Conservation (phyloP, 2,888 invertebrate genomes). For the Lochmaea capreae region DNA sequence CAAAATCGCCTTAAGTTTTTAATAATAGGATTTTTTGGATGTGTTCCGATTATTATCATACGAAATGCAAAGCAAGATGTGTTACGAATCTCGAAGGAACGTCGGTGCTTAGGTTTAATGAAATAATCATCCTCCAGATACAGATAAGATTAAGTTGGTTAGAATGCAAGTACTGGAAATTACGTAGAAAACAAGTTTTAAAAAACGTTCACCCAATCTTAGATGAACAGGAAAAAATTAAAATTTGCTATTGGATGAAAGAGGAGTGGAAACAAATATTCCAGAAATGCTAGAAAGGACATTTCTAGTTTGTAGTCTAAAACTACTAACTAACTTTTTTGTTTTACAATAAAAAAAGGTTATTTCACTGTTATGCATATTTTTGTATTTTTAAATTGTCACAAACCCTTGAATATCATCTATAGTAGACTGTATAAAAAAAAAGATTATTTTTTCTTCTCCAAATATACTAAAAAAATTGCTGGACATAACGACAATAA, state of each 20-base stretch:
- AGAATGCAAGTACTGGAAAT: not conserved
- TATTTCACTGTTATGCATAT: no score
- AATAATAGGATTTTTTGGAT: constrained; percentile 56
- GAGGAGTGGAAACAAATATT: no score
- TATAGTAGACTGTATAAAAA: no score
- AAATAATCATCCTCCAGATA: constrained; percentile 53
- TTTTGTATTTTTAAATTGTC: no score
- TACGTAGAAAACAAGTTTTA: not conserved
- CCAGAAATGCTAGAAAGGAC: no score
- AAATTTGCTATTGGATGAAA: not conserved
- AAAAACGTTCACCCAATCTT: not conserved
- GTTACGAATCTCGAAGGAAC: constrained; percentile 50
- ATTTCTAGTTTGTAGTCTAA: no score
- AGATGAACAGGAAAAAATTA: not conserved
- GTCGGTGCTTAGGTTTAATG: constrained; percentile 40
- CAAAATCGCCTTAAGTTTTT: constrained; percentile 48
- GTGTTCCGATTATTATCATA: constrained; percentile 54
- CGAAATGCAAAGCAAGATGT: constrained; percentile 55
- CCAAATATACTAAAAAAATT: no score
- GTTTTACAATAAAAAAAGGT: no score
- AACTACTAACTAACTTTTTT: no score
- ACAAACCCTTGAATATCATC: no score
- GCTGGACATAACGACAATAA: no score
- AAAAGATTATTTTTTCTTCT: no score
- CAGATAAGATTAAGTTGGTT: constrained; percentile 22